Base-by-base conservation (phyloP, 2,888 invertebrate species). In the Drosophila stalkeri region DNA sequence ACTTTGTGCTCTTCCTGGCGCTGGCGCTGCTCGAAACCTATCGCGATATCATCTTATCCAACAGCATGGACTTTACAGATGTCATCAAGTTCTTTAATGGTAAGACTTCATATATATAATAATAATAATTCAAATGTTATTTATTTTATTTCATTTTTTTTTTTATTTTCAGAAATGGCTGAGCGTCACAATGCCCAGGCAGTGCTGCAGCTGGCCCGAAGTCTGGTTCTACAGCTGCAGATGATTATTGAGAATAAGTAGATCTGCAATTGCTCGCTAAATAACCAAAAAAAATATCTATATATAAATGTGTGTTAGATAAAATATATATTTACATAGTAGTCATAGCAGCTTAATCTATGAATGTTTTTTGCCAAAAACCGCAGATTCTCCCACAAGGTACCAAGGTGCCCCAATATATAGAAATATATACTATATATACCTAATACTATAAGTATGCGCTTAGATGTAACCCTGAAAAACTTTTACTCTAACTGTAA, bases 31-130 rank as follows among this genome's bases (percentile, higher is more conserved):
- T 99, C 18, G 97, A 98, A 93, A 97, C 97, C 51, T 99, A 99
- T 93, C 94, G 98, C 44, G 98, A 98, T 92, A 98, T 99, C 86
- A 98, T 99, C 74, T 94, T 99, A 47, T 97, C 98, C 60, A 99
- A 99, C 93, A 95, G 97, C 85, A 99, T 99, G 98, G 98, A 99
- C 93, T 99, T 99, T 92, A 99, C 99, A 0, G 99, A 99, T 92
- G 98, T 99, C 92, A 99, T 99, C 91, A 98, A 98, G 92, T 99
- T 99, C 93, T 99, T 99, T 91, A 99, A 99, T 93, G 98, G 98
- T 98, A 91, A 94, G 16, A 8, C 20, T 39, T 2, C 2, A 7
- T 16, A 6, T 6, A 16, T 6, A 39, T 33, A 8, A 8, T 33
- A 8, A 9, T 33, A 0, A 27, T 0, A 9, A 33, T 33, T 0